Conservation (phyloP, 1,140 invertebrate species). For the Nymphalis io region DNA sequence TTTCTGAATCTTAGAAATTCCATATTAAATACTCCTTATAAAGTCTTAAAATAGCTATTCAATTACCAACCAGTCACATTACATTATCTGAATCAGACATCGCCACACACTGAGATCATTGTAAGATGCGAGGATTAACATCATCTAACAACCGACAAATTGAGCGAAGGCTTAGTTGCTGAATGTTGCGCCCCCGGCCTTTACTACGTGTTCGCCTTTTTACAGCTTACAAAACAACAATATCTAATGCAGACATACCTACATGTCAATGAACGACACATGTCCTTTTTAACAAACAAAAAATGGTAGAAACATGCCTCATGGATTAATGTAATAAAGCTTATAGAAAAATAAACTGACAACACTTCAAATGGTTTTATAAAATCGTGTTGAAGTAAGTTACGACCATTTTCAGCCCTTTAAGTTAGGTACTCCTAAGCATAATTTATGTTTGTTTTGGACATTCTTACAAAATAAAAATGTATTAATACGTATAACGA, state of each 20-base stretch:
- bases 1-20: too few relatives aligned
- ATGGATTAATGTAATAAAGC: constrained; percentile 17
- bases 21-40: too few relatives aligned
- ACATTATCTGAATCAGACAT: neutral
- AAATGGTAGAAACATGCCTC: constrained; percentile 24
- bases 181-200: constrained; percentile 59
- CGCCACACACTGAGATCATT: constrained; percentile 47
- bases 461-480: too few relatives aligned
- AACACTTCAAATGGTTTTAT: constrained; percentile 10
- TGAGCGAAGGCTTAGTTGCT: constrained; percentile 57
- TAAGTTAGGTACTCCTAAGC: too few relatives aligned
- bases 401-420: too few relatives aligned
- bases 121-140: constrained; percentile 59
- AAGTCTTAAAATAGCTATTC: neutral
- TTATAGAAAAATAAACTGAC: constrained; percentile 3
- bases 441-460: too few relatives aligned
- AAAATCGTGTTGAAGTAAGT: neutral
- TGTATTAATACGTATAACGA: too few relatives aligned
- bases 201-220: constrained; percentile 63
- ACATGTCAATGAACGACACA: constrained; percentile 37
- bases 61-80: neutral
- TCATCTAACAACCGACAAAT: constrained; percentile 69
- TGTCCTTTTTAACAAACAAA: constrained; percentile 43
- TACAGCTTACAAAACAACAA: constrained; percentile 64
- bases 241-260: constrained; percentile 50